Conservation (phyloP, 2,113 vertebrate species). For the Oreochromis tanganicae region DNA sequence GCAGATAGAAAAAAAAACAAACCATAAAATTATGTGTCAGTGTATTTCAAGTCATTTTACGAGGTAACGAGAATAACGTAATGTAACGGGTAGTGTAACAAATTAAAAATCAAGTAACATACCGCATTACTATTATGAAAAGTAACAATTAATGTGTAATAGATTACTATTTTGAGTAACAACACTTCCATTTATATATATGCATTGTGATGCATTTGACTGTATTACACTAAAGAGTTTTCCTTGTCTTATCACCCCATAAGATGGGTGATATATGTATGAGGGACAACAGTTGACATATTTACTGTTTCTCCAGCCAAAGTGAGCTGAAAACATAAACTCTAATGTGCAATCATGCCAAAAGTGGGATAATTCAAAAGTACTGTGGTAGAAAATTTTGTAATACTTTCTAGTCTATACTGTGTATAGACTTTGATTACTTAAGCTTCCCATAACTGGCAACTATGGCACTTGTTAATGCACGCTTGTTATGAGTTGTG, state of each 20-base stretch:
- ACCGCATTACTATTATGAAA: background rate
- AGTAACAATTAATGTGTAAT: background rate
- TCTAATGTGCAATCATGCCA: background rate
- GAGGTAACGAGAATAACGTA: background rate
- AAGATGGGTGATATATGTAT: background rate
- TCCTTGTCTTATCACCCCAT: background rate
- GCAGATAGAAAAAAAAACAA: background rate
- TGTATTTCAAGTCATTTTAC: background rate
- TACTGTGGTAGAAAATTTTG: background rate
- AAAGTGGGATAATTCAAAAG: background rate
- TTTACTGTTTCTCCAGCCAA: background rate
- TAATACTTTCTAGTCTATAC: background rate
- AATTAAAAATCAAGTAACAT: background rate
- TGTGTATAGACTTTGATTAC: background rate
- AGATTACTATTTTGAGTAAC: background rate
- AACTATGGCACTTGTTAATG: background rate
- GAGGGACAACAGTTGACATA: background rate
- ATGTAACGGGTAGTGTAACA: background rate
- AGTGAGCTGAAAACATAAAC: background rate
- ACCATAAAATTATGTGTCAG: background rate
- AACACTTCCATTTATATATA: background rate
- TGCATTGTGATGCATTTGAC: background rate
- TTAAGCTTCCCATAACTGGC: background rate
- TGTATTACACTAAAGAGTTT: background rate
- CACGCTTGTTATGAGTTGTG: background rate